Base-by-base conservation (phyloP, 2,113 vertebrate species). In the Pterocles gutturalis region DNA sequence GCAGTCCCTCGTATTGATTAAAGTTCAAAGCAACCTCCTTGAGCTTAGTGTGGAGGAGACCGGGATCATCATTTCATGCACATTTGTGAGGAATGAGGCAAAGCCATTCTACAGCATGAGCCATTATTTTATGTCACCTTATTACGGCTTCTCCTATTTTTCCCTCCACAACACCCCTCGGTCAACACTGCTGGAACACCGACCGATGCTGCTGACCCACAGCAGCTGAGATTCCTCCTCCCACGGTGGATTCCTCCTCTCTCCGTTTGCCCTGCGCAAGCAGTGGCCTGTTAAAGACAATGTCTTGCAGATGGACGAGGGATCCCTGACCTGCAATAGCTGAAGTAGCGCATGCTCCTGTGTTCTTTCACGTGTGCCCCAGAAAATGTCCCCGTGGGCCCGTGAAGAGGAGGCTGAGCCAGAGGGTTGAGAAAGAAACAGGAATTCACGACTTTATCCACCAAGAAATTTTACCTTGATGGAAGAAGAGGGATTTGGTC, bases 171-270 rank as follows among this genome's bases (percentile, higher is more conserved):
- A n/a, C 9, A 34, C 19, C 62, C 46, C 38, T 31, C 1, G 0
- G 15, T 10, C 1, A 2, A 8, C 12, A 2, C 7, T 9, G 16
- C 54, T 24, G 46, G 33, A n/a, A n/a, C 45, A 33, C 64, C 2
- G 0, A 13, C 31, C 2, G 2, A 1, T 7, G 34, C 38, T 8
- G 54, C 24, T 22, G 24, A 26, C 43, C 70, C 17, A 3, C 2
- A 0, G 14, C 26, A 49, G 1, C 31, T 2, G 38, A 19, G 54
- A 18, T 57, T 71, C 66, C 69, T 64, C 34, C 55, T 61, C 24
- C 45, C 1, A 0, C 28, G 17, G 14, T 3, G 17, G 10, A 21
- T 89, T 78, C 5, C 45, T 65, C 49, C 57, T 45, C 81, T 36
- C 38, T 20, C 55, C 49, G 6, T 38, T 72, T 71, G 55, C 19